Evolutionary conservation across 2,797 vertebrate genomes (phyloP).

Genomic region (Lerista edwardsae): DNA sequence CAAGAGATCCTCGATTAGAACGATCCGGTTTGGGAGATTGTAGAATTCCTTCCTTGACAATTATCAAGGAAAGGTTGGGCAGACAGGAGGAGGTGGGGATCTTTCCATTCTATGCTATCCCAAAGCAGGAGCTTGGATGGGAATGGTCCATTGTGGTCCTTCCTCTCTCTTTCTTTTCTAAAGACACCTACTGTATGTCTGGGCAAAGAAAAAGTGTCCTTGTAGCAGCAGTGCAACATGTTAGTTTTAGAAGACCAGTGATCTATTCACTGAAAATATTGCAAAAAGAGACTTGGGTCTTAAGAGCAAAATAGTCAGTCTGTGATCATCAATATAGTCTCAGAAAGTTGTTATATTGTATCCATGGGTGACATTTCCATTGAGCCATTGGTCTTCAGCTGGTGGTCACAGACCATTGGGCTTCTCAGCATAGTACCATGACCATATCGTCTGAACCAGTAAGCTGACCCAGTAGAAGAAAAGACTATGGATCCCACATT

Average conservation of each 20-base stretch:
- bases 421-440: neutral
- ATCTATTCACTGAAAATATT: too few species aligned
- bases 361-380: neutral
- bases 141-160: neutral
- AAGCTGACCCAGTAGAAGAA: too few species aligned
- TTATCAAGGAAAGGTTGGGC: neutral
- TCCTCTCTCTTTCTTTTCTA: too few species aligned
- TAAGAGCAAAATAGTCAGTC: neutral
- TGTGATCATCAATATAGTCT: neutral
- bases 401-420: too few species aligned
- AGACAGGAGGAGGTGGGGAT: neutral
- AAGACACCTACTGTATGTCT: neutral
- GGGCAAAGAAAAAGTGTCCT: neutral
- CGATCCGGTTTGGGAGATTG: neutral
- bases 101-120: neutral
- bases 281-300: neutral
- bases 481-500: too few species aligned
- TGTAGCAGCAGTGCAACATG: neutral
- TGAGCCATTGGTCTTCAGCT: neutral
- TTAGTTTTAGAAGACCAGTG: neutral
- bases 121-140: neutral
- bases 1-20: neutral
- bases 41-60: neutral
- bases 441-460: too few species aligned
- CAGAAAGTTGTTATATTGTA: neutral